phyloP scores from a whole-genome alignment of 1,140 invertebrate genomes.

The Palaemon carinicauda region DNA sequence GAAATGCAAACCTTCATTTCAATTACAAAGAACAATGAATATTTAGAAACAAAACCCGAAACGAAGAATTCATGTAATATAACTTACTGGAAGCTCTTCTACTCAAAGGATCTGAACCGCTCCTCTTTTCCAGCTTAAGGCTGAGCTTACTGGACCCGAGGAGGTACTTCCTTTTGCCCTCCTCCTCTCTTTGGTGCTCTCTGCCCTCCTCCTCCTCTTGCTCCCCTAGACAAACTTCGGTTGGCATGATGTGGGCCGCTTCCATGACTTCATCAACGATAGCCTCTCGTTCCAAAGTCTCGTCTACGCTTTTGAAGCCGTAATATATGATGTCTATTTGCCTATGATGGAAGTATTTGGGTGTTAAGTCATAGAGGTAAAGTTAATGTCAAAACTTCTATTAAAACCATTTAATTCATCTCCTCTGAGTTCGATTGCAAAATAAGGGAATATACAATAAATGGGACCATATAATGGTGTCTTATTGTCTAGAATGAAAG shows the following conservation, averaged over 20 bases:
- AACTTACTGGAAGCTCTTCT: background rate
- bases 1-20: too few species aligned
- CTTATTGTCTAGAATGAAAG: too few species aligned
- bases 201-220: background rate
- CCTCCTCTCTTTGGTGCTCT: background rate
- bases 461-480: too few species aligned
- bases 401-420: too few species aligned
- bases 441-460: too few species aligned
- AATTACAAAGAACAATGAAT: too few species aligned
- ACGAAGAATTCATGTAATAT: too few species aligned
- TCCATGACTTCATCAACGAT: constrained; percentile 38
- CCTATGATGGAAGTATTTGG: background rate
- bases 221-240: background rate
- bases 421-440: too few species aligned
- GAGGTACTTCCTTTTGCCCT: too few species aligned
- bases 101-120: background rate
- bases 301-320: constrained; percentile 25
- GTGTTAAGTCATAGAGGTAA: too few species aligned
- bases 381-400: too few species aligned
- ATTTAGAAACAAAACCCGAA: too few species aligned
- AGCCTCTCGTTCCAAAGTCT: constrained; percentile 17
- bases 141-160: background rate
- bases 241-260: background rate
- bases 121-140: background rate
- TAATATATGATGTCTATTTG: constrained; percentile 37